Base-by-base conservation (phyloP, 2,888 invertebrate genomes). In the Scrobipalpa atriplicella region DNA sequence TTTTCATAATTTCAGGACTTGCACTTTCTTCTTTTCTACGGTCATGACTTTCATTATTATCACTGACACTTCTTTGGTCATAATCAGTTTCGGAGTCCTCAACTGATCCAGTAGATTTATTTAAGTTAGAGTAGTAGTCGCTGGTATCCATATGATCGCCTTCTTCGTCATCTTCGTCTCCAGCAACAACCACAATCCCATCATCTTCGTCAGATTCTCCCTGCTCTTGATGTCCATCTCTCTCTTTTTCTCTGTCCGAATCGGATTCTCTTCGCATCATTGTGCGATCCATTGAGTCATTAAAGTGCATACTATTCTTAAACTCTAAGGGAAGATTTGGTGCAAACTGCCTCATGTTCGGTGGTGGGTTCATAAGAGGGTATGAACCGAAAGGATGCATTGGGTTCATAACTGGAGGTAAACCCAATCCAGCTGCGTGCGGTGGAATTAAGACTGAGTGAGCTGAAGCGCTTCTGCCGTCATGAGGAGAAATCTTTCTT, bases 401-500 rank as follows among this genome's bases (percentile, higher is more conserved):
- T 13, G 95, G 95, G 78, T 95, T 96, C 66, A 96, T 91, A 2
- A 95, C 94, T 7, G 95, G 95, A 13, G 95, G 95, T 67, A 95
- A 91, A 36, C 94, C 93, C 2, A 95, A 82, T 0, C 95, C 95
- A 8, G 95, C 93, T 18, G 85, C 85, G 76, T 95, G 95, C 0
- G 96, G 96, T 64, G 97, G 96, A 70, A 97, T 93, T 2, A 97
- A 91, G 56, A 97, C 93, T 10, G 97, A 95, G 84, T 97, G 97
- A 0, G 97, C 95, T 90, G 97, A 97, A 2, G 98, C 95, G 69
- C 97, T 97, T 73, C 98, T 94, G 0, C 98, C 98, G 76, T 98
- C 98, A 78, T 98, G 98, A 0, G 98, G 98, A 19, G 98, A 98
- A 76, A 98, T 98, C 91, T 99, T 99, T 75, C 99, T 93, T 69